Base-by-base conservation (phyloP, 23 tunicate genomes). In the Oikopleura albicans region DNA sequence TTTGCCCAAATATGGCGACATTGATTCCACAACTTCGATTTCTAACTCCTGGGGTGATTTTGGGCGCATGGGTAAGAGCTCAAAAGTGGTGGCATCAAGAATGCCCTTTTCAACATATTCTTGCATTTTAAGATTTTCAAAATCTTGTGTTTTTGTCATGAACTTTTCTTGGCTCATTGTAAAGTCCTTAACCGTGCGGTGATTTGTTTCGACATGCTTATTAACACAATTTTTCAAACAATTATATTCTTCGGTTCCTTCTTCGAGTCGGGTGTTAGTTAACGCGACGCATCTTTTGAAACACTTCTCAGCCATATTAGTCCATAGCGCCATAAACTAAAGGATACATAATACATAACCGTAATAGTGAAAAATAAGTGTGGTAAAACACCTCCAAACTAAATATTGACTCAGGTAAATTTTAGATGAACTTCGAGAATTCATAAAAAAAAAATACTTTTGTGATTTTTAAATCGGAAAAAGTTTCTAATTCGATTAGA, bases 41-140 rank as follows among this genome's bases (percentile, higher is more conserved):
- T 71, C 79, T 2, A 71, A 22, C 35, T 71, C 79, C 35, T 16
- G 34, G 4, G 33, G 79, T 2, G 34, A 22, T 29, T 71, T 71
- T 29, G 79, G 79, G 34, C 35, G 27, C 34, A 71, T 71, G 35
- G 79, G 79, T 29, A 22, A 2, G 2, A 71, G 37, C 79, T 71
- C 34, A 4, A 71, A 2, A 22, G 36, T 31, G 2, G 28, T 37
- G 28, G 33, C 34, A 16, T 27, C 37, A 29, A 71, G 31, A 29
- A 71, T 71, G 2, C 79, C 79, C 79, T 71, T 71, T 16, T 71
- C 79, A 4, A 71, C 35, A 37, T 71, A 71, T 71, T 71, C 79
- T 71, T 71, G 28, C 79, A 71, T 71, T 29, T 71, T 71, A 12
- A 2, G 37, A 31, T 71, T 29, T 71, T 71, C 79, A 29, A 12